These are phyloP conservation scores for Prunella strophiata DNA, from an alignment of 2,797 vertebrate genomes.

Conservation along the genomic window DNA sequence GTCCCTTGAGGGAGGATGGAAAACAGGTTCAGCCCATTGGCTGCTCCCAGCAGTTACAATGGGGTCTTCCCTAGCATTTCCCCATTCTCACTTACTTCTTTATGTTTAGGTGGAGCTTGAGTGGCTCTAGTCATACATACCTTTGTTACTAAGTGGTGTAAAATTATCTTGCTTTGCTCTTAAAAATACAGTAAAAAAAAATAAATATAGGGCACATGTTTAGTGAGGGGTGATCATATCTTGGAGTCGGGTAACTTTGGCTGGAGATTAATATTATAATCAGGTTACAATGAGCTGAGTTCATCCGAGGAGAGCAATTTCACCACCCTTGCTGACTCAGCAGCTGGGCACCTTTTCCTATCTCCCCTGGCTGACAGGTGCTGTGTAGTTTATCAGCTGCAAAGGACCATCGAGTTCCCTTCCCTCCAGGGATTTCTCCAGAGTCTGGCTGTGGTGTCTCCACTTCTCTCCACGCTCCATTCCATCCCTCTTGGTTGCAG, in stretches of 20 bases:
- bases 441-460: neutral
- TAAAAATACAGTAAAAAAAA: neutral
- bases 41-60: neutral
- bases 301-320: neutral
- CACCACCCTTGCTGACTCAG: neutral
- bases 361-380: neutral
- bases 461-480: accelerated
- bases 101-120: neutral
- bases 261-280: neutral
- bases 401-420: neutral
- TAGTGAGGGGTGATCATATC: neutral
- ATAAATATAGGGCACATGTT: no score
- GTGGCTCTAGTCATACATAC: neutral
- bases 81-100: neutral
- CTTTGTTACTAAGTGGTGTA: neutral
- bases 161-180: neutral
- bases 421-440: neutral
- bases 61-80: neutral
- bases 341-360: neutral
- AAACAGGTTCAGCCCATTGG: neutral
- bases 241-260: neutral
- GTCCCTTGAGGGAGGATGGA: neutral
- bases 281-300: neutral
- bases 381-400: neutral
- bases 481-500: neutral